Evolutionary conservation across 2,113 vertebrate species (phyloP).

Genomic region (Anser cygnoides): DNA sequence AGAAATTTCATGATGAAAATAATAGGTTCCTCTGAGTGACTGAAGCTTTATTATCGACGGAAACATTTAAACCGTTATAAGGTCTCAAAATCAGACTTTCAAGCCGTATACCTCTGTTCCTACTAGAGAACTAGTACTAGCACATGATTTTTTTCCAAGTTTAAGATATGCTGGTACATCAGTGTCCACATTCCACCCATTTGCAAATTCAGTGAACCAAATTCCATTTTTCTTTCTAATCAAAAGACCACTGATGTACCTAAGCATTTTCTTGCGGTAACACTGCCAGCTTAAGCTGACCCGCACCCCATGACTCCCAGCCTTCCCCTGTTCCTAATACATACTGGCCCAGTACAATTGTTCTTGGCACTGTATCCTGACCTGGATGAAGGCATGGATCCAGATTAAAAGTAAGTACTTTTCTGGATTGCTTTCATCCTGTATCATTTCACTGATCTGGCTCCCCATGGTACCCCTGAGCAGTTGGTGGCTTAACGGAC

Average conservation of each 20-base stretch:
- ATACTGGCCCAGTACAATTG: not conserved
- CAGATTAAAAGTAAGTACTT: not conserved
- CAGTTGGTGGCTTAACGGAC: rapidly evolving
- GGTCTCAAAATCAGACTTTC: not conserved
- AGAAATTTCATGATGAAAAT: not conserved
- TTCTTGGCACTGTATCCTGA: not conserved
- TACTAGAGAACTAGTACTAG: not conserved
- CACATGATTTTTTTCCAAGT: not conserved
- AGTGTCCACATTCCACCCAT: not conserved
- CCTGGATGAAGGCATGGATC: not conserved
- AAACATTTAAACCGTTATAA: not conserved
- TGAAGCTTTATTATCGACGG: no score
- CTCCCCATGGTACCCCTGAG: not conserved
- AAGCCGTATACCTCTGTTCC: not conserved
- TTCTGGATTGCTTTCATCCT: not conserved
- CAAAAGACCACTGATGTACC: not conserved
- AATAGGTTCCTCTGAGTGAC: not conserved
- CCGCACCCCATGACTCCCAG: rapidly evolving
- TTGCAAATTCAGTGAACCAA: not conserved
- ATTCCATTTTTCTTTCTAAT: not conserved
- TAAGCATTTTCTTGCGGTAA: rapidly evolving
- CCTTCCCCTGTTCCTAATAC: not conserved
- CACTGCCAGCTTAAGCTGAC: not conserved
- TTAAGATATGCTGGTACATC: not conserved
- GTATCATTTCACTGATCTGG: not conserved